A percentile compares a stretch with the other conserved stretches of the same genome.
Conservation (phyloP, 1,140 invertebrate genomes). For the Megathymus violae region DNA sequence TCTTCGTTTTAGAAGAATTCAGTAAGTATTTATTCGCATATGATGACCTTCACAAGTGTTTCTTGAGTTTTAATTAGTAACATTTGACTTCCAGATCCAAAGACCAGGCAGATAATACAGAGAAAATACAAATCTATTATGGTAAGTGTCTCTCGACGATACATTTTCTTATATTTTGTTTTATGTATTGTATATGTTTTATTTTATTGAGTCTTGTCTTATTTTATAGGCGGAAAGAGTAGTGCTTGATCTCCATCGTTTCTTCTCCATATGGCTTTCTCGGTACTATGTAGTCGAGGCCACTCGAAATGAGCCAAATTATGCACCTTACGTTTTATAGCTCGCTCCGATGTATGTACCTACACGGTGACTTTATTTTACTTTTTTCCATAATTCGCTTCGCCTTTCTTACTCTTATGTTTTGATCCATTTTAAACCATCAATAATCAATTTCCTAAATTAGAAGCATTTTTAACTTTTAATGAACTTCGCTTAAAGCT, state of each 20-base stretch:
- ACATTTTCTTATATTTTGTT: constrained; percentile 43
- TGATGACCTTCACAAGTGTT: too few species aligned
- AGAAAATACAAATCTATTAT: constrained; percentile 99
- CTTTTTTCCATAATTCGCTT: constrained; percentile 41
- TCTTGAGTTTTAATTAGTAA: not conserved
- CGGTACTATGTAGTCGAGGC: constrained; percentile 72
- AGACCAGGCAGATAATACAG: constrained; percentile 97
- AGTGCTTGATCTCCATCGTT: constrained; percentile 81
- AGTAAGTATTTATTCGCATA: constrained; percentile 88
- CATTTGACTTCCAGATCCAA: constrained; percentile 93
- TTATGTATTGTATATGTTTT: constrained; percentile 41
- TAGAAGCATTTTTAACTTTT: too few species aligned
- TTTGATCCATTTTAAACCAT: too few species aligned
- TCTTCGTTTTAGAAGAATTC: constrained; percentile 99
- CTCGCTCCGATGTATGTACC: constrained; percentile 72
- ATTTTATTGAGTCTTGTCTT: constrained; percentile 63
- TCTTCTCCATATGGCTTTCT: constrained; percentile 81
- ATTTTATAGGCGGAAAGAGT: constrained; percentile 82
- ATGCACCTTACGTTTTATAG: constrained; percentile 73
- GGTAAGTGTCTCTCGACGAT: constrained; percentile 88
- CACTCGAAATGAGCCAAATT: constrained; percentile 65
- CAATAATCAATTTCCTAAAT: too few species aligned
- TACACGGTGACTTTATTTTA: constrained; percentile 61
- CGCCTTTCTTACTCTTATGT: not conserved
- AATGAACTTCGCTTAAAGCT: constrained; percentile 14